Evolutionary conservation across 2,797 vertebrate genomes (phyloP), one percentile per base, ranked within the genome.

Genomic region (Hoplostethus mediterraneus): DNA sequence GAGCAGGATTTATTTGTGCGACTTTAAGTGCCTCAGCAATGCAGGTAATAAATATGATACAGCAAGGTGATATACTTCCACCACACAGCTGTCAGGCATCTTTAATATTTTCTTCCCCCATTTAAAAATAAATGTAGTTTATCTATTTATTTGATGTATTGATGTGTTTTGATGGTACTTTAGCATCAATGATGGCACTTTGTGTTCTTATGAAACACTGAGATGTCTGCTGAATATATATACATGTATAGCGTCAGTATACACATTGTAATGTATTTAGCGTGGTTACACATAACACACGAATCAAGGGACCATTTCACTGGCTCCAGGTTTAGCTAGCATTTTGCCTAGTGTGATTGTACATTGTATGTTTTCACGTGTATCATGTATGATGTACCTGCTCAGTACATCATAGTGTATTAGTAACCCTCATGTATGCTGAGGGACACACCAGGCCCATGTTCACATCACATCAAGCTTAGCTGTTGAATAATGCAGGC

Each of bases 11-110:
- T 92, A 93, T 92, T 83, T 88, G 88, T 83, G 82, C 77, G 78
- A 87, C 88, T 91, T 91, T 89, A 92, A 93, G 89, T 90, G 91
- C 87, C 67, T 87, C 87, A 82, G 87, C 91, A 91, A 91, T 92
- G 86, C 90, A 84, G 89, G 86, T 89, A 84, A 90, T 94, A 94
- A 93, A 94, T 90, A 91, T 90, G 77, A 88, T 80, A 83, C 81
- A 87, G 81, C 74, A 82, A 87, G 76, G 89, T 94, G 91, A 93
- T 93, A 80, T 92, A 93, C 87, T 83, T 86, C 79, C 67, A 72
- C 83, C 63, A 71, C 88, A 83, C 86, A 88, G 90, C 92, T 89
- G 87, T 90, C 87, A 87, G 90, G 80, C 87, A 91, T 84, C 79
- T 90, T 90, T 90, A 93, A 90, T 93, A 89, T 74, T 75, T 83